Evolutionary conservation across 2,888 invertebrate species (phyloP).

Genomic region (Lasioglossum morio): DNA sequence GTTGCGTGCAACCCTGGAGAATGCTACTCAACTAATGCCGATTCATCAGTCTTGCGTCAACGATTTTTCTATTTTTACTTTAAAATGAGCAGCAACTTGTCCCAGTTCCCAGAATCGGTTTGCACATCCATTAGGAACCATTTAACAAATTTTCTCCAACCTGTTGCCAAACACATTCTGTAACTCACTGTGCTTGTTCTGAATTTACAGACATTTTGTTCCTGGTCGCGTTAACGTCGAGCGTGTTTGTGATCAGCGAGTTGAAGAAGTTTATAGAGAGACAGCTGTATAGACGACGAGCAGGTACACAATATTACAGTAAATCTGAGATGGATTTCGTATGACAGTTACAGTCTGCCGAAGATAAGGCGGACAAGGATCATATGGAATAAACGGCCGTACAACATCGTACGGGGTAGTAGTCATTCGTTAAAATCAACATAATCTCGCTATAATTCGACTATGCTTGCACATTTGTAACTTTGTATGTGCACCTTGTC

Average conservation of each 20-base stretch:
- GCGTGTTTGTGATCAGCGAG: constrained; percentile 97
- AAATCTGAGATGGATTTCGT: constrained; percentile 89
- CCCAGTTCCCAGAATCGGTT: too few relatives aligned
- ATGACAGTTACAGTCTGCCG: constrained; percentile 86
- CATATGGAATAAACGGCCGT: constrained; percentile 67
- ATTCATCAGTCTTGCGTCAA: too few relatives aligned
- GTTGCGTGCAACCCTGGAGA: too few relatives aligned
- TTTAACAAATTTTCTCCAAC: neutral
- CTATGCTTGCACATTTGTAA: constrained; percentile 71
- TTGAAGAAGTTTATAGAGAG: constrained; percentile 95
- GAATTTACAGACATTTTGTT: constrained; percentile 92
- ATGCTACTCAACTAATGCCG: too few relatives aligned
- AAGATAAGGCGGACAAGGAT: constrained; percentile 74
- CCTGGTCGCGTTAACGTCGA: constrained; percentile 96
- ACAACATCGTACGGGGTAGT: constrained; percentile 54
- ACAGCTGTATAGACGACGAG: constrained; percentile 87
- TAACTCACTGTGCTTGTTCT: neutral
- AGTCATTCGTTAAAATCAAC: constrained; percentile 57
- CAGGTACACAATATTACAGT: constrained; percentile 78
- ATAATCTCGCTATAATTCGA: constrained; percentile 63
- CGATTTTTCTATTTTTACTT: too few relatives aligned
- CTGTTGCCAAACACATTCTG: neutral
- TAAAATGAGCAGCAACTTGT: too few relatives aligned
- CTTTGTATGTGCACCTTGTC: constrained; percentile 63
- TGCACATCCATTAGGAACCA: neutral